A percentile compares a stretch with the other conserved stretches of the same genome.
Conservation (phyloP, 2,113 vertebrate species). For the Phoenicopterus ruber region DNA sequence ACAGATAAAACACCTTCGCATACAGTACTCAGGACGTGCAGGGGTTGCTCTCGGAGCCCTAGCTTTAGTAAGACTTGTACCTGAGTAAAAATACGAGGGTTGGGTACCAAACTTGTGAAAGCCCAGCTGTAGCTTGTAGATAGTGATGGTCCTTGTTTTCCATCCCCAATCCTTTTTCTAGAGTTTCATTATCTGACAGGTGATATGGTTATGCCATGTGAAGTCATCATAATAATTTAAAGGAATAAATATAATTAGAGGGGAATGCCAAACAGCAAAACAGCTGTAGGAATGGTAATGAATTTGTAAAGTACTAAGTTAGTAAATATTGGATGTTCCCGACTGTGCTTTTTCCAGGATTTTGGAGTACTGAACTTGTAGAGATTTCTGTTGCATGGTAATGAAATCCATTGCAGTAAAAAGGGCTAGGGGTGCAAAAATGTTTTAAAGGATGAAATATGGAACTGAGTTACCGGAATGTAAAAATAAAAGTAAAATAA, state of each 20-base stretch:
- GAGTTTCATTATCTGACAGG: not conserved
- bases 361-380: not conserved
- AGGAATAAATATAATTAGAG: not conserved
- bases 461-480: not conserved
- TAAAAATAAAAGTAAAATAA: not conserved
- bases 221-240: not conserved
- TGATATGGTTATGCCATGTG: not conserved
- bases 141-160: not conserved
- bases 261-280: not conserved
- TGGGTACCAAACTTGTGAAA: not conserved
- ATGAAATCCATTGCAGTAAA: not conserved
- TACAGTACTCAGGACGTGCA: accelerated
- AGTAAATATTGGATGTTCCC: not conserved
- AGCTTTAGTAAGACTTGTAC: not conserved
- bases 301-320: not conserved
- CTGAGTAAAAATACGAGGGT: not conserved
- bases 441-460: not conserved
- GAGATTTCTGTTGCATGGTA: not conserved
- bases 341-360: not conserved
- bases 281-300: not conserved
- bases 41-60: not conserved
- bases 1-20: not conserved
- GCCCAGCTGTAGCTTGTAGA: not conserved
- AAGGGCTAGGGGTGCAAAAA: not conserved
- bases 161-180: not conserved